Conservation (phyloP, 2,113 vertebrate genomes). For the Platanista minor region DNA sequence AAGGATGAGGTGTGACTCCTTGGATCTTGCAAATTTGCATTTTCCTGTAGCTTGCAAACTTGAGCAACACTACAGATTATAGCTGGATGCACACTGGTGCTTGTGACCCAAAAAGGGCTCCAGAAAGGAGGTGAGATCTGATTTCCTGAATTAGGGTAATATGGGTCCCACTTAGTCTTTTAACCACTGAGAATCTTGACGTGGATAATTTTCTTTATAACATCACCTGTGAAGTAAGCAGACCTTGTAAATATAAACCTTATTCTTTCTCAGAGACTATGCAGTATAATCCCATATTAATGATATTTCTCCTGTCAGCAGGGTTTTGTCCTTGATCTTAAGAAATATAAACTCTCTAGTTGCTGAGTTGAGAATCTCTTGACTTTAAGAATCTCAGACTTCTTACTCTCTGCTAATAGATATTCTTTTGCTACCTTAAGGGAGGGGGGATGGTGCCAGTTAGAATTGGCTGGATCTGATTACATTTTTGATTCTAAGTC, state of each 20-base stretch:
- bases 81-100: neutral
- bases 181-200: neutral
- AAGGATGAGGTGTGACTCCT: neutral
- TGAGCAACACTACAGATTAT: neutral
- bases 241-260: neutral
- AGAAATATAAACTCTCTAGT: neutral
- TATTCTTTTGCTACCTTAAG: neutral
- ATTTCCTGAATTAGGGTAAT: neutral
- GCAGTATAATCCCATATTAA: neutral
- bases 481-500: neutral
- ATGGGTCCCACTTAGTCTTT: neutral
- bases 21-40: neutral
- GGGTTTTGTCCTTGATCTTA: neutral
- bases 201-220: neutral
- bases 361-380: neutral
- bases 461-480: neutral
- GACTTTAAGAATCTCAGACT: neutral
- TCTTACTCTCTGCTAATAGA: neutral
- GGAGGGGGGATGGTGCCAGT: neutral
- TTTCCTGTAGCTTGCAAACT: constrained; percentile 11
- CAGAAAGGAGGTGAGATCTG: neutral
- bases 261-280: neutral
- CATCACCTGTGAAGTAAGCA: neutral
- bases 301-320: neutral
- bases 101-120: neutral